Conservation (phyloP, 1,140 invertebrate genomes). For the Alviniconcha marisindica region DNA sequence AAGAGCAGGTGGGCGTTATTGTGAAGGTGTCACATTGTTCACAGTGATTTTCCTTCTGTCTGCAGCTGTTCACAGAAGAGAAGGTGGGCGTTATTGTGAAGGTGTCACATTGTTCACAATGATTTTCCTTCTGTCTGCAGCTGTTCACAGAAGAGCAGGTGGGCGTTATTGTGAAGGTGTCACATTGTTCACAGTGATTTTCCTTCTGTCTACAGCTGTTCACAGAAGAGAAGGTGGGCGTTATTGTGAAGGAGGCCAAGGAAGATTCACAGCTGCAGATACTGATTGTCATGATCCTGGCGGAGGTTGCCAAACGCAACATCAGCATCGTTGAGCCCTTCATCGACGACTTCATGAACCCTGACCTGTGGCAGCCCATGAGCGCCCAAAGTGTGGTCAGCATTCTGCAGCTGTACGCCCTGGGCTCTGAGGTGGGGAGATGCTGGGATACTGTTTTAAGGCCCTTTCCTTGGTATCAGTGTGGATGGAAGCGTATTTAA, state of each 20-base stretch:
- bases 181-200: too few relatives aligned
- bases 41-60: too few relatives aligned
- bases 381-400: not conserved
- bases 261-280: constrained; percentile 21
- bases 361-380: not conserved
- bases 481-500: too few relatives aligned
- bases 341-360: constrained; percentile 30
- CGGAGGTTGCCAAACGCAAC: constrained; percentile 25
- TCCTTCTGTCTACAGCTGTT: constrained; percentile 39
- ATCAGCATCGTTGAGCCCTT: not conserved
- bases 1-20: too few relatives aligned
- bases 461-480: not conserved
- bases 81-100: too few relatives aligned
- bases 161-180: too few relatives aligned
- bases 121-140: too few relatives aligned
- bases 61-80: too few relatives aligned
- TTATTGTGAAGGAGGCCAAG: constrained; percentile 23
- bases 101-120: too few relatives aligned
- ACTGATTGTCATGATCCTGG: not conserved
- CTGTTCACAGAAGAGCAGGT: too few relatives aligned
- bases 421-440: constrained; percentile 8
- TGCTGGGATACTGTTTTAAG: too few relatives aligned
- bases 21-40: too few relatives aligned
- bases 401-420: constrained; percentile 22
- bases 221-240: constrained; percentile 26